Base-by-base conservation (phyloP, 2,113 vertebrate species). In the Atlantisia rogersi region DNA sequence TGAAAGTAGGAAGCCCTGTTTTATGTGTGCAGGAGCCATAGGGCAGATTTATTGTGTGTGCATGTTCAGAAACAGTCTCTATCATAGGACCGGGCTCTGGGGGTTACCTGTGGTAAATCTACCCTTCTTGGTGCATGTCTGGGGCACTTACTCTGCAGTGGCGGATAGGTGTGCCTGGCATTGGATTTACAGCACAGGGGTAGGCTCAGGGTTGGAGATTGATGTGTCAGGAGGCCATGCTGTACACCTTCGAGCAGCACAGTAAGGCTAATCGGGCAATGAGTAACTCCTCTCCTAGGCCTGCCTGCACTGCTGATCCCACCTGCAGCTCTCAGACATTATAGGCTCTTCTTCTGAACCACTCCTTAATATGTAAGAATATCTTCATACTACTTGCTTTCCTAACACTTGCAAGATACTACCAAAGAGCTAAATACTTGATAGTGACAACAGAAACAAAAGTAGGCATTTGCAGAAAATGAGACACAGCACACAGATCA, bases 201-300 rank as follows among this genome's bases (percentile, higher is more conserved):
- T 6, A 56, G 17, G 10, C 6, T 63, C 29, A 29, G 35, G 13
- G 15, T 21, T 86, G 19, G 16, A 82, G 53, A 84, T 5, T 52
- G 21, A 46, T 0, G 0, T 8, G 4, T 48, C 13, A 71, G 29
- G 53, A 76, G 20, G 37, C 26, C 53, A 42, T 1, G 1, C 3
- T 1, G 2, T 12, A 11, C 8, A 18, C 22, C 15, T 68, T 31
- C 20, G 39, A 60, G 19, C n/a, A 81, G 28, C 22, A 56, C 10
- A 35, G 6, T 3, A 20, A 44, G 4, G 11, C 7, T 31, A 40
- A 60, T 19, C 1, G 62, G 17, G 11, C 15, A 68, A 10, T 0
- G 1, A 78, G 8, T 40, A 62, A 65, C 29, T 63, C 6, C 15
- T 65, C 3, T 31, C 32, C 40, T 21, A 13, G 6, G 69, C 82